These are phyloP conservation scores for Salvelinus namaycush DNA, from an alignment of 2,113 vertebrate species.

Conservation along the genomic window DNA sequence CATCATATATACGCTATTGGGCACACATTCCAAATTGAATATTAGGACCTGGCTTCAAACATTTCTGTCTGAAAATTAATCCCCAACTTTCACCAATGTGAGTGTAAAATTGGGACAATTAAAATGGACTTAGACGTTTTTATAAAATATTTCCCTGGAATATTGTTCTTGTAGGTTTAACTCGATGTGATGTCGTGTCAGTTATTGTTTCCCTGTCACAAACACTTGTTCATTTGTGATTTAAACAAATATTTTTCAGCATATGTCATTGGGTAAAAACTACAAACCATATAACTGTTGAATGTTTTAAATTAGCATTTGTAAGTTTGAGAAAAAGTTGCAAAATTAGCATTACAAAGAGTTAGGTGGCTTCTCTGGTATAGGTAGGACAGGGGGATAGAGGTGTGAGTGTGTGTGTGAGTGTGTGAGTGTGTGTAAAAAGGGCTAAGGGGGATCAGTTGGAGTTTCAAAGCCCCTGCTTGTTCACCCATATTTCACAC, in stretches of 20 bases:
- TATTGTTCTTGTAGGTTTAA: slow-evolving; percentile 30
- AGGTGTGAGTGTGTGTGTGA: slow-evolving; percentile 40
- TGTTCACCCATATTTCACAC: slow-evolving; percentile 80
- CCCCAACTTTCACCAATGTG: slow-evolving; percentile 12
- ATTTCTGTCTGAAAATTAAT: slow-evolving; percentile 51
- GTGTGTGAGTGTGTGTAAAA: slow-evolving; percentile 35
- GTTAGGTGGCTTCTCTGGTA: too few species aligned
- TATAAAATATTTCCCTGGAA: slow-evolving; percentile 48
- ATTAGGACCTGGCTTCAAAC: slow-evolving; percentile 63
- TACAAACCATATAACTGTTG: too few species aligned
- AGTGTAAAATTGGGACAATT: slow-evolving; percentile 43
- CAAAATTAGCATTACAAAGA: too few species aligned
- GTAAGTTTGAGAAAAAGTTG: too few species aligned
- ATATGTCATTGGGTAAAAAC: too few species aligned
- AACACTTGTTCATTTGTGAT: too few species aligned
- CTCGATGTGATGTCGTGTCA: slow-evolving; percentile 9
- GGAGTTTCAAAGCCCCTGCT: slow-evolving; percentile 75
- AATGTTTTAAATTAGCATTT: too few species aligned
- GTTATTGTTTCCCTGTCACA: slow-evolving; percentile 5
- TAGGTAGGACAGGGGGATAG: not conserved
- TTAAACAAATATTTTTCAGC: too few species aligned
- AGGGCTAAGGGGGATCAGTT: slow-evolving; percentile 42
- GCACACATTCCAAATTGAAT: slow-evolving; percentile 51
- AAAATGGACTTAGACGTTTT: slow-evolving; percentile 56
- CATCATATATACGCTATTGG: too few species aligned